Evolutionary conservation across 1,140 invertebrate genomes (phyloP).

Genomic region (Thaumetopoea pityocampa): DNA sequence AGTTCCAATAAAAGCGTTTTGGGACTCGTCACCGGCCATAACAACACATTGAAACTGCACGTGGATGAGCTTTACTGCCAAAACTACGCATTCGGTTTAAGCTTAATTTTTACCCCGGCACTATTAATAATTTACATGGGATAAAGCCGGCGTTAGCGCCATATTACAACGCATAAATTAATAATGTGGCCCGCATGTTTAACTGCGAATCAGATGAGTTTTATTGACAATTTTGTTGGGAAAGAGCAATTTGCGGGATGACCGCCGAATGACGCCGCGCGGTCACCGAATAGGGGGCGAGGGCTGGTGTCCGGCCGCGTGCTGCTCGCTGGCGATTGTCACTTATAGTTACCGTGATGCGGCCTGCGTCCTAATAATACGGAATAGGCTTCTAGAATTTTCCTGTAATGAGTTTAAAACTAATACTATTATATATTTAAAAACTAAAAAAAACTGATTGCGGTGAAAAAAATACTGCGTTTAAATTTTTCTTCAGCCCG

Average conservation of each 20-base stretch:
- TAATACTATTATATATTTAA: too few relatives aligned
- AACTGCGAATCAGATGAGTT: constrained; percentile 75
- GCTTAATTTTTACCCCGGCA: constrained; percentile 74
- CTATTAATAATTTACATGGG: constrained; percentile 74
- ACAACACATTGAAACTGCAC: constrained; percentile 62
- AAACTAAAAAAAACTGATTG: too few relatives aligned
- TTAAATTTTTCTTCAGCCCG: too few relatives aligned
- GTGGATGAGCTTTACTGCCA: constrained; percentile 60
- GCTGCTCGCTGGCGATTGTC: constrained; percentile 32
- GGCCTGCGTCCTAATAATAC: constrained; percentile 7
- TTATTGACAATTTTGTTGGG: constrained; percentile 75
- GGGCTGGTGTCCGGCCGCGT: constrained; percentile 13
- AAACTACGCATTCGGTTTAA: constrained; percentile 74
- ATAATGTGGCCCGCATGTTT: constrained; percentile 74
- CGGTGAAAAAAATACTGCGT: too few relatives aligned
- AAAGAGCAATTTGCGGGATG: constrained; percentile 74
- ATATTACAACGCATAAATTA: constrained; percentile 76
- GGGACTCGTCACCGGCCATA: constrained; percentile 25
- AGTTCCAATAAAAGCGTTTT: constrained; percentile 24
- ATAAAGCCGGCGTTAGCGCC: constrained; percentile 68
- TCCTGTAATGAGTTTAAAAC: too few relatives aligned
- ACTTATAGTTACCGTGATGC: constrained; percentile 24
- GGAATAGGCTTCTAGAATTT: constrained; percentile 2
- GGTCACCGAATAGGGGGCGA: constrained; percentile 61
- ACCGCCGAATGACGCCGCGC: constrained; percentile 59